phyloP scores from a whole-genome alignment of 2,888 invertebrate species.

The Hypercompe scribonia region DNA sequence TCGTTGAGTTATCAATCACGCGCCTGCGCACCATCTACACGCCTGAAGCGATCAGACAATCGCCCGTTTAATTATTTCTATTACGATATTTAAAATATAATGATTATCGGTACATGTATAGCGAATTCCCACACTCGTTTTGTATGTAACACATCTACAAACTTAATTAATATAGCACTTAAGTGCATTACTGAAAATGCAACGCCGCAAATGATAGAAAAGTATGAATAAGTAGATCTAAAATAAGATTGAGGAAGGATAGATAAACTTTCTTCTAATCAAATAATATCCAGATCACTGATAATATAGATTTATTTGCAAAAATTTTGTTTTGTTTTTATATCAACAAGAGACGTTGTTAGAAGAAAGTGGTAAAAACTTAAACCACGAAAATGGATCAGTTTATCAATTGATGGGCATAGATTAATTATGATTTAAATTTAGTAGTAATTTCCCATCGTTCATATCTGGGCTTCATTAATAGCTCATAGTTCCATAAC shows the following conservation, averaged over 20 bases:
- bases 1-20: constrained; percentile 81
- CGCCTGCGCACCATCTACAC: constrained; percentile 79
- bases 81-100: constrained; percentile 85
- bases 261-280: not conserved
- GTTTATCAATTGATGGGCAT: not conserved
- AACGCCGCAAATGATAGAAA: not conserved
- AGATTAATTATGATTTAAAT: constrained; percentile 28
- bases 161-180: constrained; percentile 54
- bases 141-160: constrained; percentile 59
- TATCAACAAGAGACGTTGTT: not conserved
- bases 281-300: not conserved
- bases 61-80: constrained; percentile 84
- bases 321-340: not conserved
- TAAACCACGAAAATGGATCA: not conserved
- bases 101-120: constrained; percentile 73
- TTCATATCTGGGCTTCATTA: constrained; percentile 60
- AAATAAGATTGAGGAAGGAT: no score
- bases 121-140: constrained; percentile 79
- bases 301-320: no score
- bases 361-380: not conserved
- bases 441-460: constrained; percentile 43
- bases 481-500: constrained; percentile 68
- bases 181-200: constrained; percentile 21
- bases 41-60: constrained; percentile 80
- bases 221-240: not conserved